phyloP scores from a whole-genome alignment of 2,888 invertebrate species.

The Drosophila tripunctata region DNA sequence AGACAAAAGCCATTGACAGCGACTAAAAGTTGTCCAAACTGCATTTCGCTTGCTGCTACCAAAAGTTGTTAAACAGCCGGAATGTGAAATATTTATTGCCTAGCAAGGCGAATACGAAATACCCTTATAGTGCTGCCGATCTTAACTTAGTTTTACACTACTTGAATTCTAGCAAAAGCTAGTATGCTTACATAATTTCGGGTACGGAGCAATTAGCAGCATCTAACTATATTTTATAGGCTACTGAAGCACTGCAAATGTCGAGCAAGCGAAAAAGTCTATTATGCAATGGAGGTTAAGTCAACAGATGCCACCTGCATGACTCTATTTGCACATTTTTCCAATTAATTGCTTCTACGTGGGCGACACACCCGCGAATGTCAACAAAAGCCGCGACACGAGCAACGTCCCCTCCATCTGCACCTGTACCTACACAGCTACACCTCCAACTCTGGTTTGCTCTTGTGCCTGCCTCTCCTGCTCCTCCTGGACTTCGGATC shows the following conservation, averaged over 20 bases:
- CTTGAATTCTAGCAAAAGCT: too few relatives aligned
- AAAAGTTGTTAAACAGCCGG: neutral
- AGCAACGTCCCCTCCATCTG: conserved; percentile 10
- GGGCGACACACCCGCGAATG: conserved; percentile 53
- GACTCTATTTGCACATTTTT: conserved; percentile 76
- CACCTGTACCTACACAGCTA: neutral
- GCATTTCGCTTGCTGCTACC: conserved; percentile 40
- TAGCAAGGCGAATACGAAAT: neutral
- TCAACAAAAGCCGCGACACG: conserved; percentile 67
- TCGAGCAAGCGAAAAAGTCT: neutral
- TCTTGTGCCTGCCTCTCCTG: conserved; percentile 6
- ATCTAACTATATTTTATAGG: conserved; percentile 39
- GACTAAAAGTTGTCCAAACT: conserved; percentile 62
- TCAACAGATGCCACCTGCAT: conserved; percentile 61
- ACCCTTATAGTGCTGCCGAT: neutral
- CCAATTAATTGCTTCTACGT: conserved; percentile 78
- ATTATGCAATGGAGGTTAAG: conserved; percentile 65
- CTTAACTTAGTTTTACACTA: too few relatives aligned
- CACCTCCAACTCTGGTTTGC: neutral
- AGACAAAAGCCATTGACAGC: conserved; percentile 77
- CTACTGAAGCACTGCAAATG: conserved; percentile 19
- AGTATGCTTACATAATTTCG: neutral
- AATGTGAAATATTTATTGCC: neutral
- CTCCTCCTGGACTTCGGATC: neutral
- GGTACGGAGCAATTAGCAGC: conserved; percentile 49